Evolutionary conservation across 2,888 invertebrate species (phyloP).

Genomic region (Oxyteleia sp.): DNA sequence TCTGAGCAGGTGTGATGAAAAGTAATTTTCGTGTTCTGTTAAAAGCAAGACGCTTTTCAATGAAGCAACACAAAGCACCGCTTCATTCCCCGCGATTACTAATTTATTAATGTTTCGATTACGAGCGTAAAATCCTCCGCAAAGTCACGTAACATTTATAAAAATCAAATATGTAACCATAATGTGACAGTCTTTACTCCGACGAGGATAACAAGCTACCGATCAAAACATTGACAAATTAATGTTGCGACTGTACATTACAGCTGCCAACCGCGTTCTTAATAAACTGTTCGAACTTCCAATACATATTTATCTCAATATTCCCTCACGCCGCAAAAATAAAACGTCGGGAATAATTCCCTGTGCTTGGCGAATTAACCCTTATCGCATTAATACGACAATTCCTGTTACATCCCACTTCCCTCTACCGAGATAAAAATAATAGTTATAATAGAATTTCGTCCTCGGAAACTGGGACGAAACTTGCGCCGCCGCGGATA

Average conservation of each 20-base stretch:
- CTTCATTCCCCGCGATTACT: too few species aligned
- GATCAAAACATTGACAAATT: constrained; percentile 44
- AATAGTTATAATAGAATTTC: constrained; percentile 50
- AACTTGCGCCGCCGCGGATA: constrained; percentile 30
- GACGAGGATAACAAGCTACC: background rate
- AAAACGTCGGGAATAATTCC: constrained; percentile 30
- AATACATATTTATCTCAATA: constrained; percentile 41
- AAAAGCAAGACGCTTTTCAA: too few species aligned
- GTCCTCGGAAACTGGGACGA: constrained; percentile 16
- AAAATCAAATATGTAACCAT: constrained; percentile 26
- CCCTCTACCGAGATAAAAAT: constrained; percentile 24
- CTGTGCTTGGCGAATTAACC: constrained; percentile 39
- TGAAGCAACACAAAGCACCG: too few species aligned
- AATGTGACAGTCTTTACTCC: constrained; percentile 17
- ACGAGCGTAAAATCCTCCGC: too few species aligned
- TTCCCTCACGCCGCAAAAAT: background rate
- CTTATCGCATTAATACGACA: constrained; percentile 30
- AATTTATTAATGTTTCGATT: too few species aligned
- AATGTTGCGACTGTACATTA: constrained; percentile 10
- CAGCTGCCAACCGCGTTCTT: too few species aligned
- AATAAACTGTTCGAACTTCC: constrained; percentile 20
- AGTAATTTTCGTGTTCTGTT: too few species aligned
- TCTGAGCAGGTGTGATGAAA: too few species aligned
- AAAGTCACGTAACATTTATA: constrained; percentile 25
- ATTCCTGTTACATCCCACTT: constrained; percentile 10